Evolutionary conservation across 2,888 invertebrate species (phyloP), one percentile per base, ranked within the genome.

Genomic region (Caenorhabditis japonica): DNA sequence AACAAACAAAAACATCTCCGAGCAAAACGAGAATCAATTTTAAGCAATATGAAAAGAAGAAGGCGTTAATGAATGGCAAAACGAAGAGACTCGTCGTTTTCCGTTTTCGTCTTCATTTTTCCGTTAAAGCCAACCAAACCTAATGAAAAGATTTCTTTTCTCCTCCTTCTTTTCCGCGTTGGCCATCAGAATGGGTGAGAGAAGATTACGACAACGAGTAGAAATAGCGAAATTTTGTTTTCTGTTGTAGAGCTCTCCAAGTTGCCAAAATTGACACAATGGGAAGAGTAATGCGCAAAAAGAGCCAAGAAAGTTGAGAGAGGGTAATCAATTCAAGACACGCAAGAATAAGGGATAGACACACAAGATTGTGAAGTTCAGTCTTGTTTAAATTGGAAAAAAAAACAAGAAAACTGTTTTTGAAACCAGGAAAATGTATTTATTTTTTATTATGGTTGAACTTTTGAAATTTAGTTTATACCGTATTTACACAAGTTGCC

Each of bases 241-340:
- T 49, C 38, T 39, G 51, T 25, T 13, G 36, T 41, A n/a, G 25
- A 19, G 39, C 41, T 49, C 66, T 36, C 41, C 49, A 44, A 71
- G 62, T 71, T 71, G 71, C 62, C 72, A 64, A 64, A 70, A 61
- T 71, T 71, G 71, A 64, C 64, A 72, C 64, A 72, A 72, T 70
- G 55, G 59, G 25, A 34, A 44, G 53, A 13, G 39, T 33, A 56
- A 19, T 23, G 23, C 10, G 33, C 36, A 17, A 30, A 53, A 68
- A 44, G 68, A 59, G 36, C 52, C 68, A 59, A 39, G 52, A 68
- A 68, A 68, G 58, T 59, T 59, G 68, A 52, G 44, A 41, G 34
- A 41, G 70, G 62, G 69, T 70, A 70, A 70, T 72, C 64, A 64
- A 72, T 62, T 62, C 62, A 72, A 72, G 60, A 51, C 66, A 49